Evolutionary conservation across 2,888 invertebrate genomes (phyloP).

Genomic region (Drosophila paracracens): DNA sequence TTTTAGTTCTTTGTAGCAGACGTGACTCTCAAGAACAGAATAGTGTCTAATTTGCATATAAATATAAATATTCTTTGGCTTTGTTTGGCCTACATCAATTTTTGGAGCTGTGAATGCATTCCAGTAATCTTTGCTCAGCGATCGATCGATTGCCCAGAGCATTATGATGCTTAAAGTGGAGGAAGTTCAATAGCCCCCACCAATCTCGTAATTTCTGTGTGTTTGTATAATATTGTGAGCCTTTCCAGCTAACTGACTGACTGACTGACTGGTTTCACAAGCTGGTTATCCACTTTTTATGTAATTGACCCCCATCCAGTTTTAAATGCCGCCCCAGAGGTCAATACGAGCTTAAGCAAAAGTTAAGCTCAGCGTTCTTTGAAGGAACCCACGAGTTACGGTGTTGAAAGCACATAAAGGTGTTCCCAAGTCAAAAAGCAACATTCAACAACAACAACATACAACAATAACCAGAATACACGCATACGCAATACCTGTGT

Average conservation of each 20-base stretch:
- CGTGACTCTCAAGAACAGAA: conserved; percentile 32
- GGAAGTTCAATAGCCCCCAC: conserved; percentile 60
- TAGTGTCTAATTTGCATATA: conserved; percentile 50
- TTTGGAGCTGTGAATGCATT: conserved; percentile 31
- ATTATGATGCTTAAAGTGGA: conserved; percentile 3
- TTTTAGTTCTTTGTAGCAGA: conserved; percentile 34
- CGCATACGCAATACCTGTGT: neutral
- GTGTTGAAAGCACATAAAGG: conserved; percentile 20
- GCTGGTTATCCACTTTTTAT: conserved; percentile 18
- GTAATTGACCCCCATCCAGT: conserved; percentile 30
- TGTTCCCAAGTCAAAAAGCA: conserved; percentile 7
- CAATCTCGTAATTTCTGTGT: conserved; percentile 51
- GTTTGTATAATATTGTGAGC: conserved; percentile 10
- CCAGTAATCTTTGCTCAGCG: conserved; percentile 16
- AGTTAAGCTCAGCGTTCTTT: conserved; percentile 16
- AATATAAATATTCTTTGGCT: conserved; percentile 29
- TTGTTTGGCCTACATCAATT: conserved; percentile 23
- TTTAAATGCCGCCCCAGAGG: conserved; percentile 13
- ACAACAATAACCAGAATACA: neutral
- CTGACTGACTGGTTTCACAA: conserved; percentile 1
- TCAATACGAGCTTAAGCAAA: conserved; percentile 30
- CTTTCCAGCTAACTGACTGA: neutral
- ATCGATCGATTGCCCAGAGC: conserved; percentile 37
- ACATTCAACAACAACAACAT: neutral
- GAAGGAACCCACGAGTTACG: conserved; percentile 17